Evolutionary conservation across 2,113 vertebrate genomes (phyloP).

Genomic region (Xenus cinereus): DNA sequence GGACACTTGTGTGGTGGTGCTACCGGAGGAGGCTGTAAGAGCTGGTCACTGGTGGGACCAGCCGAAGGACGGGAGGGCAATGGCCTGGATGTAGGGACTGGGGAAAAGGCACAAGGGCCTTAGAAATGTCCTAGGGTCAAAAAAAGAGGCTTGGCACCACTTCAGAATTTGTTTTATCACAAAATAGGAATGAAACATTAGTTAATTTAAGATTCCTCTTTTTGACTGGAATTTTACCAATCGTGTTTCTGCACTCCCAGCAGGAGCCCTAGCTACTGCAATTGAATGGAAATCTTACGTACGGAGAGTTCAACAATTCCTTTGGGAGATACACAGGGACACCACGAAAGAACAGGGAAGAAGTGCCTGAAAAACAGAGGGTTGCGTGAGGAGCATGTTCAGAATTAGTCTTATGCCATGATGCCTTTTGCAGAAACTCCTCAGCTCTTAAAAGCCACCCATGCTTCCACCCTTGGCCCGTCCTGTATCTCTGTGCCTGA

Average conservation of each 20-base stretch:
- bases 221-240: not conserved
- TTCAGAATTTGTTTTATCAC: not conserved
- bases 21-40: not conserved
- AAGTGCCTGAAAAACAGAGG: not conserved
- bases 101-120: not conserved
- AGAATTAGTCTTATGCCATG: not conserved
- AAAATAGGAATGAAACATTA: not conserved
- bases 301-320: not conserved
- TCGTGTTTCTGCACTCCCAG: conserved; percentile 22
- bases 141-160: not conserved
- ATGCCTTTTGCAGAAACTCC: not conserved
- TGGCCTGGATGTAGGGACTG: not conserved
- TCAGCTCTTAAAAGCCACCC: not conserved
- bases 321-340: not conserved
- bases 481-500: not conserved
- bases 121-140: not conserved
- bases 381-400: not conserved
- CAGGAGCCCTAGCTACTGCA: not conserved
- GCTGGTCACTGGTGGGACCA: not conserved
- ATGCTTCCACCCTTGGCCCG: not conserved
- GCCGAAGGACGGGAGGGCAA: not conserved
- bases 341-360: not conserved
- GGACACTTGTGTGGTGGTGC: not conserved
- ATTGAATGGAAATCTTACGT: not conserved
- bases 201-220: not conserved